Evolutionary conservation across 2,888 invertebrate species (phyloP), one percentile per base, ranked within the genome.

Genomic region (Cheilosia scutellata): DNA sequence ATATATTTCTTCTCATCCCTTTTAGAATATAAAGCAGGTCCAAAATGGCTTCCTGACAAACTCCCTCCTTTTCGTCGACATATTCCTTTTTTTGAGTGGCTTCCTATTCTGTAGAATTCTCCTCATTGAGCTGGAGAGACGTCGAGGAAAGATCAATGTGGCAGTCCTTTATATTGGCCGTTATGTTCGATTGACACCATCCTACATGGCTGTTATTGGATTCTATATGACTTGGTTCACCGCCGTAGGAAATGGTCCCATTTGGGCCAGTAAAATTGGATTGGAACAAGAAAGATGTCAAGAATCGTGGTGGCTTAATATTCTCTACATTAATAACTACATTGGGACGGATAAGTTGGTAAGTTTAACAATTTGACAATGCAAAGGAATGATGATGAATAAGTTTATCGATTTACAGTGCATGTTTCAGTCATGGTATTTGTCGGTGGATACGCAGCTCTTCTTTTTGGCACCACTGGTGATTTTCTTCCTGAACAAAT

Each of bases 241-340:
- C 4, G 94, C 95, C 89, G 91, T 96, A 29, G 95, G 95, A 20
- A 94, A 94, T 87, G 97, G 97, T 0, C 97, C 96, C 0, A 92
- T 96, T 58, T 97, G 96, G 97, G 93, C 94, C 42, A 93, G 94
- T 20, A 93, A 93, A 87, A 93, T 95, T 83, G 91, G 91, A n/a
- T 88, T 94, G 42, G 94, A 94, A 87, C 90, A 91, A 60, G 93
- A 93, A 89, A 93, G 95, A 74, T 96, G 96, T 88, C 90, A 93
- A 86, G 91, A 93, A 0, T 95, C 95, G 0, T 96, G 96, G 96
- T 96, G 96, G 96, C 91, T 95, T 0, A 96, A 96, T 90, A 93
- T 96, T 53, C 91, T 96, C 40, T 96, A 96, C 90, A 93, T 96
- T 62, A 96, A 96, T 89, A 96, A 96, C 90, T 96, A 96, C 89